phyloP scores from a whole-genome alignment of 2,888 invertebrate genomes.

The Hydrotaea cyrtoneurina region DNA sequence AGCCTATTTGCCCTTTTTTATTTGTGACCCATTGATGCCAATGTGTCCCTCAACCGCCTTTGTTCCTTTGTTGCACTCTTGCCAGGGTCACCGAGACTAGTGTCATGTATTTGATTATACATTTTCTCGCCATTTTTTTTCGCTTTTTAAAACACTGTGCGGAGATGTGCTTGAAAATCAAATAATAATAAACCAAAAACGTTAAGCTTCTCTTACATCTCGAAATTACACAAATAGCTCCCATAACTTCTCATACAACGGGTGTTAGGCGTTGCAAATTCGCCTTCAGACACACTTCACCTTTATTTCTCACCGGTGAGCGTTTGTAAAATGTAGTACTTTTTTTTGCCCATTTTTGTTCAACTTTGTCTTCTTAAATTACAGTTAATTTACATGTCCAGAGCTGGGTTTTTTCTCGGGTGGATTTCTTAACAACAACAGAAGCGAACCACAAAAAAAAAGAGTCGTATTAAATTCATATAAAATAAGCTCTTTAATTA shows the following conservation, averaged over 20 bases:
- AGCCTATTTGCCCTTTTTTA: too few relatives aligned
- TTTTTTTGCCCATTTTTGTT: neutral
- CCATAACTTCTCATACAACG: too few relatives aligned
- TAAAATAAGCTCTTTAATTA: conserved; percentile 51
- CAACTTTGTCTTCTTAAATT: conserved; percentile 6
- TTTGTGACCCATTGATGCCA: too few relatives aligned
- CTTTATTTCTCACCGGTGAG: neutral
- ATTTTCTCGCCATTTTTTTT: too few relatives aligned
- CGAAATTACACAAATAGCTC: neutral
- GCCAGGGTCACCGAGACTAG: too few relatives aligned
- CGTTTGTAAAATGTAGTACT: neutral
- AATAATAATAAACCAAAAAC: neutral
- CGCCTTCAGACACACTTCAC: neutral
- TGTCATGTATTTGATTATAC: too few relatives aligned
- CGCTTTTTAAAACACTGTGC: neutral
- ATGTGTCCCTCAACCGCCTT: too few relatives aligned
- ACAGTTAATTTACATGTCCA: neutral
- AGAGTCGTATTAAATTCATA: conserved; percentile 51
- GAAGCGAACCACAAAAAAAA: neutral
- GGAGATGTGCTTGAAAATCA: neutral
- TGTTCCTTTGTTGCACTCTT: too few relatives aligned
- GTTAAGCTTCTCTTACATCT: neutral
- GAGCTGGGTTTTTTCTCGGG: neutral
- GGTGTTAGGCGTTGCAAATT: too few relatives aligned
- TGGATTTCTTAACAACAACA: neutral